Percentiles rank a stretch among this genome's conserved stretches.
Conservation (phyloP, 2,113 vertebrate species). For the Ochotona princeps region DNA sequence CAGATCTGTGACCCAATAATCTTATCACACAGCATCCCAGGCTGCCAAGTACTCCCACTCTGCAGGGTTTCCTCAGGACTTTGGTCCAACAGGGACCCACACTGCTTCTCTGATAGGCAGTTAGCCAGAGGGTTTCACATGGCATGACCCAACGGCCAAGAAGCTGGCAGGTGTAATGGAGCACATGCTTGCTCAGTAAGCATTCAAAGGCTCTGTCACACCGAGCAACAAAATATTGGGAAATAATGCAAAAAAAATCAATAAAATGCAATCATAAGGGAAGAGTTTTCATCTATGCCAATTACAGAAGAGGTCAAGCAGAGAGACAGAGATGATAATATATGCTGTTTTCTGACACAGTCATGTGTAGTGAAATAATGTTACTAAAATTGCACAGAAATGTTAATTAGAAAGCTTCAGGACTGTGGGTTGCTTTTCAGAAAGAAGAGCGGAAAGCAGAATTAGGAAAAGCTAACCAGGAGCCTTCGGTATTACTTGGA, state of each 20-base stretch:
- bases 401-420: conserved; percentile 11
- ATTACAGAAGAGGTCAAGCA: background rate
- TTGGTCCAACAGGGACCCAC: background rate
- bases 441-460: background rate
- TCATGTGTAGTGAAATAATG: background rate
- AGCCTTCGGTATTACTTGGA: background rate
- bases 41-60: background rate
- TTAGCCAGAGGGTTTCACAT: background rate
- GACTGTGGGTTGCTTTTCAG: background rate
- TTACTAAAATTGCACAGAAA: background rate
- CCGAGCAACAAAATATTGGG: background rate
- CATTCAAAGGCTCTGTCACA: background rate
- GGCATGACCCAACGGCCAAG: background rate
- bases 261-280: background rate
- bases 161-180: background rate
- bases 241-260: background rate
- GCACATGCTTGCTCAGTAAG: background rate
- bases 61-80: background rate
- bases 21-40: background rate
- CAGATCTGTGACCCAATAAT: background rate
- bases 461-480: background rate
- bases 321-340: background rate
- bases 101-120: background rate
- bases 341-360: background rate
- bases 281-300: background rate